Conservation (phyloP, 2,888 invertebrate genomes). For the Glyphotaelius pellucidus region DNA sequence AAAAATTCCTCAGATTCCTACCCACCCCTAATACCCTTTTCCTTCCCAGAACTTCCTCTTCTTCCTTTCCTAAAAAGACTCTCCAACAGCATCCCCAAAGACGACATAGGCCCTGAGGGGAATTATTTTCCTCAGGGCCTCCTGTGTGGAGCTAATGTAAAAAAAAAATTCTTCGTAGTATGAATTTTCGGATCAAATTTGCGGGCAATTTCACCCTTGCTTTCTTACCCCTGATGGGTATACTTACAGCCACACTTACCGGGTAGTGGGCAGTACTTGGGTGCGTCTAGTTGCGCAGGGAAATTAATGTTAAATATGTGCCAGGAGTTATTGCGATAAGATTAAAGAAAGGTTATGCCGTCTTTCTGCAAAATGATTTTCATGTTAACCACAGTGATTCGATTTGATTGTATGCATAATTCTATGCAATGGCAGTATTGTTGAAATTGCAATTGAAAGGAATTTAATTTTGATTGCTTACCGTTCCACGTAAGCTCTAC, state of each 20-base stretch:
- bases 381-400: not conserved
- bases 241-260: not conserved
- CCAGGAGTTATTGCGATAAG: slow-evolving; percentile 9
- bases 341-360: not conserved
- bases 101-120: no score
- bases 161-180: no score
- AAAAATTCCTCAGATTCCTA: no score
- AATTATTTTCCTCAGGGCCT: no score
- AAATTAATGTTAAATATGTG: slow-evolving; percentile 21
- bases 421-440: not conserved
- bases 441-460: not conserved
- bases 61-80: no score
- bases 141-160: no score
- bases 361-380: slow-evolving; percentile 3
- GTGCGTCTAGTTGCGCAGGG: not conserved
- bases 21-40: no score
- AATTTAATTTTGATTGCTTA: not conserved
- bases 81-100: no score
- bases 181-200: no score
- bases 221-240: not conserved
- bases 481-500: not conserved
- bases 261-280: not conserved
- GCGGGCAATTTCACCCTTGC: not conserved
- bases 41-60: no score
- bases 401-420: not conserved